Base-by-base conservation (phyloP, 2,113 vertebrate species). In the Toxotes jaculatrix region DNA sequence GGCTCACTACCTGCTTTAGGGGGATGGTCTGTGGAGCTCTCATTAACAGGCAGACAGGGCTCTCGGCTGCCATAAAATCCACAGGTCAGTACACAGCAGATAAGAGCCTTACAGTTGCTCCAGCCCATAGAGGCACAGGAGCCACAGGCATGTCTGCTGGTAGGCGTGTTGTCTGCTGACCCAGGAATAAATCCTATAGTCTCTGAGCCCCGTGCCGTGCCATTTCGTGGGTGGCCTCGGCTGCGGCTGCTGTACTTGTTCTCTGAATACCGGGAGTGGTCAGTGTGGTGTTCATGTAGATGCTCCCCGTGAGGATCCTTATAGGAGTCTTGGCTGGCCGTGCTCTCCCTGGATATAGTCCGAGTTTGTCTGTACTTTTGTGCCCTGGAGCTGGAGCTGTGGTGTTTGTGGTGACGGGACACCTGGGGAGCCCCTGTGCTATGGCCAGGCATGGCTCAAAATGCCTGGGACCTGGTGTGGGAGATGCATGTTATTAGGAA, bases 161-260 rank as follows among this genome's bases (percentile, higher is more conserved):
- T 78, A 0, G 94, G 91, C 0, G 95, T 45, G 62, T 95, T 79
- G 74, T 98, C 97, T 5, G 96, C 95, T 0, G 97, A 95, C 0
- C 96, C 96, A 0, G 98, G 97, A 82, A 99, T 96, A 72, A 99
- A 97, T 77, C 96, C 97, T 36, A 97, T 94, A 0, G 94, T 97
- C 90, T 98, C 97, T 0, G 96, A 95, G 55, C 96, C 95, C 0
- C 94, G 92, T 5, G 93, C 94, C 0, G 95, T 95, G 9, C 95
- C 88, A 16, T 96, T 96, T 1, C 93, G 94, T 17, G 94, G 88
- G 77, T 95, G 94, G 3, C 92, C 87, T 62, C 85, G 95, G 77
- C 89, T 94, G 69, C 91, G 92, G 65, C 92, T 92, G 9, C 94
- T 65, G 1, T 87, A 89, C 89, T 95, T 95, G n/a, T 66, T 82